Evolutionary conservation across 2,888 invertebrate species (phyloP), one percentile per base, ranked within the genome.

Genomic region (Cheilosia pagana): DNA sequence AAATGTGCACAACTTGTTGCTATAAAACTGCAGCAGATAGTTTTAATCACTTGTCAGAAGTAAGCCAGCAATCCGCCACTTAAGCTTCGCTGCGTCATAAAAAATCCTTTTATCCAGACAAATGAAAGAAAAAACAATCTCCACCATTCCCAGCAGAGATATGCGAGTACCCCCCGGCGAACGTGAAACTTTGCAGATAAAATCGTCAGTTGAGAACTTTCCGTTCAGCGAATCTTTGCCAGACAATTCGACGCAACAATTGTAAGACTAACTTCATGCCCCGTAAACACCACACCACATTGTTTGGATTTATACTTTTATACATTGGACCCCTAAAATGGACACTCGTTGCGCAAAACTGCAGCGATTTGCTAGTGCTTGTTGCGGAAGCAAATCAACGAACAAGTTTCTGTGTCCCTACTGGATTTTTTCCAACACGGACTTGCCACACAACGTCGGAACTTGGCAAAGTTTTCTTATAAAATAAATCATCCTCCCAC

Each of bases 131-230:
- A 55, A 28, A 57, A 31, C 28, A 25, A 39, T 35, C 63, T 35
- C 8, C 10, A 25, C 0, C 43, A 25, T 28, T 43, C 45, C 16
- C 35, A 14, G 16, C 14, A 10, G n/a, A 14, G 19, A 45, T 35
- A 35, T 3, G 35, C 12, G 35, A 35, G 12, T 28, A 45, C 45
- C 31, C 23, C n/a, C 23, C n/a, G 4, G 14, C 23, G 8, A 8
- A 60, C 35, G 4, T 14, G 57, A 19, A 71, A 71, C 71, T 60
- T 71, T 60, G 59, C 48, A 71, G 50, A 71, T 59, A 71, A 71
- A 59, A 39, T 10, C 71, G 16, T 52, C 21, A 23, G 62, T 48
- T 25, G 59, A n/a, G 21, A 35, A 53, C 14, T 67, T 67, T 41
- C 28, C 10, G 12, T 39, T 50, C 21, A n/a, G n/a, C n/a, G 10